Evolutionary conservation across 1,140 invertebrate genomes (phyloP).

Genomic region (Rhopalosiphum padi): DNA sequence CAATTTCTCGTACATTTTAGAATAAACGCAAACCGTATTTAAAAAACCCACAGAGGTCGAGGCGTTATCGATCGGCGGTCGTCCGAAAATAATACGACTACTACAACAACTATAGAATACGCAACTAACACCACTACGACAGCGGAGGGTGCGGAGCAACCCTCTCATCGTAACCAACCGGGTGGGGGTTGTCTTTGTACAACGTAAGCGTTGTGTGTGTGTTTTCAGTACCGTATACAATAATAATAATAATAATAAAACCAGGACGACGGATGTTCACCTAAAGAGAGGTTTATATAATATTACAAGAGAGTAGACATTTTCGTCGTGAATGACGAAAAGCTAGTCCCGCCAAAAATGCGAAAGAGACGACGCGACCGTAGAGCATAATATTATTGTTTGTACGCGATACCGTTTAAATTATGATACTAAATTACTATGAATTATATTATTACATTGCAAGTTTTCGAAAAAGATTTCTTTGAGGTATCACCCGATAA

Average conservation of each 20-base stretch:
- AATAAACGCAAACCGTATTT: constrained; percentile 25
- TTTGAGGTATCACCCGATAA: too few relatives aligned
- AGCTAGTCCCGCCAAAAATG: neutral
- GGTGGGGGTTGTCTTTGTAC: constrained; percentile 21
- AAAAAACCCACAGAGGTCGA: constrained; percentile 41
- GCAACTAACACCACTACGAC: neutral
- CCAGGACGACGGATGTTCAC: neutral
- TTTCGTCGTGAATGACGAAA: neutral
- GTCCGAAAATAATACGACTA: constrained; percentile 56
- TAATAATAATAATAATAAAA: neutral
- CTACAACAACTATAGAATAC: neutral
- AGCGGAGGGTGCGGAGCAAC: neutral
- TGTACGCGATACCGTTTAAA: neutral
- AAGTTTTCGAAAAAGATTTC: neutral
- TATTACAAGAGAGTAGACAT: neutral
- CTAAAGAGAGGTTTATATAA: neutral
- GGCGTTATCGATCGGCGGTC: constrained; percentile 57
- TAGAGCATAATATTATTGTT: constrained; percentile 8
- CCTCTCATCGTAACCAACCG: neutral
- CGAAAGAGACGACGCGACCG: neutral
- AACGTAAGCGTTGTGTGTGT: neutral
- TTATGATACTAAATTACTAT: neutral
- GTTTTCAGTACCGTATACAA: neutral
- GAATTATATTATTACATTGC: neutral
- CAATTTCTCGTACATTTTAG: constrained; percentile 45